Evolutionary conservation across 2,797 vertebrate species (phyloP), one percentile per base, ranked within the genome.

Genomic region (Lithobates sylvaticus): DNA sequence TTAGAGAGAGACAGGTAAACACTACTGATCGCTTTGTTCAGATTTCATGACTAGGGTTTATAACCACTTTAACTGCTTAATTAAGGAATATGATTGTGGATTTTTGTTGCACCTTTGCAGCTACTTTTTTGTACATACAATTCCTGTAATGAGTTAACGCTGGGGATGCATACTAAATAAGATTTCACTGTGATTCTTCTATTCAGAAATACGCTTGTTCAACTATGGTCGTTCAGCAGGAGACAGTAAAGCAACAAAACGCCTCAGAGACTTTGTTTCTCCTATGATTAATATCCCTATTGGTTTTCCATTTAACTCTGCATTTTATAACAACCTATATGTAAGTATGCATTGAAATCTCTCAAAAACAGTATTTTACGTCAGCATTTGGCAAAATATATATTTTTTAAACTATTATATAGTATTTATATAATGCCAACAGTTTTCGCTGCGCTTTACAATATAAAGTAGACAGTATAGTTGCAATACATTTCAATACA

Each of bases 301-400:
- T 64, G 86, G 88, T 9, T 88, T 89, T 65, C 86, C 88, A 72
- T 89, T 89, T 80, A 83, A 82, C 27, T 65, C 74, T 18, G 10
- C 21, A 26, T 88, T 86, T 68, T 89, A 89, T 34, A 76, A 75
- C 44, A 88, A 81, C 23, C 70, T 89, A 12, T 89, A 88, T 76
- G 88, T 89, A 58, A 70, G 88, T 88, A 54, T 47, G 44, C 3
- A 5, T 27, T 29, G 73, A 15, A 75, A 18, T 10, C 73, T 29
- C 50, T 9, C 50, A 54, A 18, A 21, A 54, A 32, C 32, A 32
- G 3, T 32, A 32, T 32, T 32, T 32, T 32, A 32, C 3, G 32
- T 32, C 32, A 32, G 32, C 32, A 32, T 32, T 32, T 32, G 32
- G 32, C 32, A 32, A 32, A 32, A 32, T 32, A 32, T 32, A 32